A percentile compares a stretch with the other conserved stretches of the same genome.
phyloP scores from a whole-genome alignment of 1,140 invertebrate species.

The Polypedilum pembai region DNA sequence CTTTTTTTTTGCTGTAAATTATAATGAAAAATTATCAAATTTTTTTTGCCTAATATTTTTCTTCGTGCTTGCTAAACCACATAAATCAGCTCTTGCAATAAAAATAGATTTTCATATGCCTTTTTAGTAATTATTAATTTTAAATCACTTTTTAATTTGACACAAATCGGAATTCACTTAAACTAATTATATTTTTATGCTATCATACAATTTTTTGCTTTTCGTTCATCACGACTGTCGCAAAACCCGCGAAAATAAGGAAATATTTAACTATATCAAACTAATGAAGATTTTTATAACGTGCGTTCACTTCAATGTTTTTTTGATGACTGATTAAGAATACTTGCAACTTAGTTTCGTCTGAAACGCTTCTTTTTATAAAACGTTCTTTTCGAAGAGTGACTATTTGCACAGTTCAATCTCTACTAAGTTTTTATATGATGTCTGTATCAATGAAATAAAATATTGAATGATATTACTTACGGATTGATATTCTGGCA shows the following conservation, averaged over 20 bases:
- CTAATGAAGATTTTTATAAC: slow-evolving; percentile 15
- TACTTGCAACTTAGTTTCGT: no score
- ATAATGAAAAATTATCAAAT: not conserved
- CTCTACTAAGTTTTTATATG: no score
- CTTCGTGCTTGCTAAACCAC: not conserved
- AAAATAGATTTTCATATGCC: not conserved
- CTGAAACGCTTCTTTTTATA: no score
- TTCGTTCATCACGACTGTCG: not conserved
- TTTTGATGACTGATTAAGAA: no score
- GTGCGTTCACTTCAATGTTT: not conserved
- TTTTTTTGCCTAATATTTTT: slow-evolving; percentile 13
- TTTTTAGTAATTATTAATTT: not conserved
- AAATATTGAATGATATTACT: no score
- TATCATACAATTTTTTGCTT: not conserved
- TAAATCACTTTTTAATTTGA: slow-evolving; percentile 9
- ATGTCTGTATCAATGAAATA: no score
- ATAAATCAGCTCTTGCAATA: not conserved
- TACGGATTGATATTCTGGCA: no score
- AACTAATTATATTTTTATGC: slow-evolving; percentile 14
- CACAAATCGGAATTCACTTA: slow-evolving; percentile 19
- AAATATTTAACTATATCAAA: slow-evolving; percentile 14
- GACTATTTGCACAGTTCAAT: no score
- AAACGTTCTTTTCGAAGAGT: no score
- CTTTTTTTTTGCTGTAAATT: not conserved
- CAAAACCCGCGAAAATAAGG: slow-evolving; percentile 3